phyloP scores from a whole-genome alignment of 2,888 invertebrate species.

The Philaethria dido region DNA sequence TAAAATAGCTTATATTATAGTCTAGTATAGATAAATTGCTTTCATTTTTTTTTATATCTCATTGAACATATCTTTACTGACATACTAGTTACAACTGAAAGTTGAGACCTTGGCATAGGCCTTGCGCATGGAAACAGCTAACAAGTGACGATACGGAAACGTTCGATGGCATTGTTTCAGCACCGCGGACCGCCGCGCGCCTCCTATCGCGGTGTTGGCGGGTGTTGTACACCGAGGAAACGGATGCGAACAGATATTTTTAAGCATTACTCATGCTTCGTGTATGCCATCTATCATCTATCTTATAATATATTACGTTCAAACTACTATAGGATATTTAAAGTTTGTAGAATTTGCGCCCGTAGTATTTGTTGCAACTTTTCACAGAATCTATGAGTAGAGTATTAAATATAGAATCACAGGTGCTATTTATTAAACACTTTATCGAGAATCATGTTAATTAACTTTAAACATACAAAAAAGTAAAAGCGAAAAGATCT shows the following conservation, averaged over 20 bases:
- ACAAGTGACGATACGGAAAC: constrained; percentile 75
- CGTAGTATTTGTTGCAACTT: constrained; percentile 11
- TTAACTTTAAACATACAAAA: neutral
- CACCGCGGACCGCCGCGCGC: constrained; percentile 48
- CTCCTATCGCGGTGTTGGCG: constrained; percentile 39
- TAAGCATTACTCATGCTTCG: constrained; percentile 40
- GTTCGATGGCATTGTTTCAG: constrained; percentile 73
- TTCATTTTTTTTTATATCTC: no score
- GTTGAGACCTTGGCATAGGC: constrained; percentile 79
- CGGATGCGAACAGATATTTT: constrained; percentile 43
- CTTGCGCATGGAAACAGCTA: constrained; percentile 70
- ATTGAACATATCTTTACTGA: neutral
- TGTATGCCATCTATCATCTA: constrained; percentile 34
- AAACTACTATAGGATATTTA: constrained; percentile 9
- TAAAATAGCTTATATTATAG: no score
- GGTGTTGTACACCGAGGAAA: constrained; percentile 39
- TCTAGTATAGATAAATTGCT: no score
- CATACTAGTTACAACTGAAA: constrained; percentile 53
- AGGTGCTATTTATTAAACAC: neutral
- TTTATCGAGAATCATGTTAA: neutral
- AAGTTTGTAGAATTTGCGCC: constrained; percentile 1
- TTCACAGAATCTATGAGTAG: constrained; percentile 3
- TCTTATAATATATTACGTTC: constrained; percentile 24
- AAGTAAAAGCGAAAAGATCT: no score
- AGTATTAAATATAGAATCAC: constrained; percentile 7